A percentile compares a stretch with the other conserved stretches of the same genome.
Evolutionary conservation across 2,113 vertebrate species (phyloP).

Genomic region (Hypomesus transpacificus): DNA sequence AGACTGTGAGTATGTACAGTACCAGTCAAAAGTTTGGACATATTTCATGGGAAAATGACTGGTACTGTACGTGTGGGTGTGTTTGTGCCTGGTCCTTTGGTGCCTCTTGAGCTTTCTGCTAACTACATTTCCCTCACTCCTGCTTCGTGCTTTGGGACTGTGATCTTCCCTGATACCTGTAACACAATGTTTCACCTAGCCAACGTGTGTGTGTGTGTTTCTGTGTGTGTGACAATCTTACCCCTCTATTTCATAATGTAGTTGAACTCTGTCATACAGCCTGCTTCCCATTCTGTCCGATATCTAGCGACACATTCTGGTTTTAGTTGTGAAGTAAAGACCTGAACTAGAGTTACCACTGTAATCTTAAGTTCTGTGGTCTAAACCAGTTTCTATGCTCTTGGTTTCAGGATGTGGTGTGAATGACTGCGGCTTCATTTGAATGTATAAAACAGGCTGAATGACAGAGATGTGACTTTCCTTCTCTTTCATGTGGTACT

Average conservation of each 20-base stretch:
- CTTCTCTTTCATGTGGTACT: constrained; percentile 17
- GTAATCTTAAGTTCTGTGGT: too few species aligned
- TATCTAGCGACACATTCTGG: too few species aligned
- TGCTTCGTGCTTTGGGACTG: constrained; percentile 31
- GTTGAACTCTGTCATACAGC: constrained; percentile 42
- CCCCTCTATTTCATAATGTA: too few species aligned
- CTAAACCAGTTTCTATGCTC: too few species aligned
- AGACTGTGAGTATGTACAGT: constrained; percentile 4
- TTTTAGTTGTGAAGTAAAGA: too few species aligned
- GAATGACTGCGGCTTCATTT: not conserved
- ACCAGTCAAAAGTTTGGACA: too few species aligned
- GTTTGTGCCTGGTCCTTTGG: constrained; percentile 33
- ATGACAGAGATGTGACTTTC: constrained; percentile 38
- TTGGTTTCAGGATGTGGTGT: too few species aligned
- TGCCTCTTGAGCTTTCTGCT: constrained; percentile 29
- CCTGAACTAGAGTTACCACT: too few species aligned
- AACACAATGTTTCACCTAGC: constrained; percentile 26
- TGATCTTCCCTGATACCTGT: constrained; percentile 34
- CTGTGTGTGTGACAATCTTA: too few species aligned
- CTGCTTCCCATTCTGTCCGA: not conserved
- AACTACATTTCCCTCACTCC: constrained; percentile 41
- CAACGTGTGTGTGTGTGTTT: constrained; percentile 28
- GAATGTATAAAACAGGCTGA: constrained; percentile 20
- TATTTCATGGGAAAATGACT: too few species aligned
- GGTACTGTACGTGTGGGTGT: not conserved